phyloP scores from a whole-genome alignment of 1,140 invertebrate genomes.

The Microplitis mediator region DNA sequence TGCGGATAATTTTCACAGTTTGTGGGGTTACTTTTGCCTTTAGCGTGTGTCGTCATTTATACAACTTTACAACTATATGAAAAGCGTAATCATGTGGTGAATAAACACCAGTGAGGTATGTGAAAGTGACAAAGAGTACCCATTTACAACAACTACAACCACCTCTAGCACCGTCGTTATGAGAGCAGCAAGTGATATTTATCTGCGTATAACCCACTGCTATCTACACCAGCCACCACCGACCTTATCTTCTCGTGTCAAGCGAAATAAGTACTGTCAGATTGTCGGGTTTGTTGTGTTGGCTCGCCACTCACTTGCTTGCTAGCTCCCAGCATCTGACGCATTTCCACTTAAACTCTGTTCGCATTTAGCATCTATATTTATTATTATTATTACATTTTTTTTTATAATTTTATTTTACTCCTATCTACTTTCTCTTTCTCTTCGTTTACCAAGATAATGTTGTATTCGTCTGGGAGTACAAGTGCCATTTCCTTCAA shows the following conservation, averaged over 20 bases:
- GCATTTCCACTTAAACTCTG: constrained; percentile 12
- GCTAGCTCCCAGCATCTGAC: not conserved
- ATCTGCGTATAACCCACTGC: not conserved
- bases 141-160: no score
- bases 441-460: constrained; percentile 23
- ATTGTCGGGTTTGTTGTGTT: not conserved
- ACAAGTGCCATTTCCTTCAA: constrained; percentile 24
- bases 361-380: not conserved
- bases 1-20: constrained; percentile 48
- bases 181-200: constrained; percentile 1
- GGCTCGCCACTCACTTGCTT: not conserved
- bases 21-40: constrained; percentile 36
- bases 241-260: not conserved
- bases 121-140: not conserved
- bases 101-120: constrained; percentile 7
- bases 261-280: not conserved
- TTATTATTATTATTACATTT: no score
- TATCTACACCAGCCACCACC: not conserved
- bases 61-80: constrained; percentile 29
- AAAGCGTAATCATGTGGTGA: constrained; percentile 31
- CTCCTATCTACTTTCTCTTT: constrained; percentile 29
- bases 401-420: constrained; percentile 10
- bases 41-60: constrained; percentile 1
- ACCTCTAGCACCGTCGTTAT: no score
- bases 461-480: constrained; percentile 15